Conservation (phyloP, 2,113 vertebrate species). For the Chaetodon auriga region DNA sequence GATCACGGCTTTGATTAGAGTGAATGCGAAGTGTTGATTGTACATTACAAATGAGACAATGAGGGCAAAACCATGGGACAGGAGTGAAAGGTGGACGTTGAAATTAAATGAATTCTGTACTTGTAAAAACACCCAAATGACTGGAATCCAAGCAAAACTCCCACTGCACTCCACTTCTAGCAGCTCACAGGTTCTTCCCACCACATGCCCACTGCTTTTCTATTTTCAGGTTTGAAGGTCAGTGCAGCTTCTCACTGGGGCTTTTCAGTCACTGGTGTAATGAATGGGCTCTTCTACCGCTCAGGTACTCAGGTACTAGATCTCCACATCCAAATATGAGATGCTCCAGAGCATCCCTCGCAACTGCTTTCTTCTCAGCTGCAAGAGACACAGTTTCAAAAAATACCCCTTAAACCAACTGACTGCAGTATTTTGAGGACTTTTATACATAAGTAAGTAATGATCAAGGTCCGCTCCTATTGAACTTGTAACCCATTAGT, state of each 20-base stretch:
- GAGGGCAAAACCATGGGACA: neutral
- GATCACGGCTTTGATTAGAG: conserved; percentile 10
- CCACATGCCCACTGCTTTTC: conserved; percentile 1
- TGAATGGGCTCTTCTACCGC: conserved; percentile 26
- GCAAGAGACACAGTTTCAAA: neutral
- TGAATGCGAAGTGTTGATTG: conserved; percentile 27
- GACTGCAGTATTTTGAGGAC: neutral
- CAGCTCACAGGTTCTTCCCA: conserved; percentile 8
- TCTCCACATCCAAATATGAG: neutral
- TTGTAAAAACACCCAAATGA: neutral
- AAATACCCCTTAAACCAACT: neutral
- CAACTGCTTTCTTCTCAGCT: neutral
- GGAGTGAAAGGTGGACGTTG: neutral
- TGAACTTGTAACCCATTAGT: neutral
- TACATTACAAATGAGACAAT: conserved; percentile 15
- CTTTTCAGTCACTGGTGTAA: conserved; percentile 10
- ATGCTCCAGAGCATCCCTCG: neutral
- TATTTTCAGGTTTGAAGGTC: conserved; percentile 28
- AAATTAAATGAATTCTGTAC: neutral
- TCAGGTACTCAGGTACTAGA: conserved; percentile 10
- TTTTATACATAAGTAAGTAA: neutral
- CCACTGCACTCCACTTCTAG: neutral
- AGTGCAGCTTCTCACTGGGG: conserved; percentile 9
- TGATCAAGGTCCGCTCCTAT: neutral
- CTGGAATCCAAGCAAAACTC: conserved; percentile 3